These are phyloP conservation scores for Tychaedon coryphoeus DNA, from an alignment of 2,113 vertebrate species.

Conservation along the genomic window DNA sequence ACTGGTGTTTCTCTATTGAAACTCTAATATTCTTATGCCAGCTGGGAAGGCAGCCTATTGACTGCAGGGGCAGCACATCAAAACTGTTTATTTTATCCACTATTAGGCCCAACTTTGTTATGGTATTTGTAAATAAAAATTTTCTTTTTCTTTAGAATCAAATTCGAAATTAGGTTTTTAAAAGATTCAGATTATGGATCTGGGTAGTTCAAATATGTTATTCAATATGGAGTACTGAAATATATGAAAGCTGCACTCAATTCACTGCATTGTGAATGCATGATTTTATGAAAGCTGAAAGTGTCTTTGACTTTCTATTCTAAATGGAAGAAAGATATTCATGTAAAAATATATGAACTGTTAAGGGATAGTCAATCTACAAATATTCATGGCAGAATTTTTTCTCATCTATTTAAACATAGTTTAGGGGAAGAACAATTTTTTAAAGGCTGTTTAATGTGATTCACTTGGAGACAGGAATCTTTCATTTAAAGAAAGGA, in stretches of 20 bases:
- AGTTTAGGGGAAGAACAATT: slow-evolving; percentile 11
- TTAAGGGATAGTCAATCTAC: slow-evolving; percentile 12
- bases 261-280: neutral
- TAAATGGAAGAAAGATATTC: slow-evolving; percentile 16
- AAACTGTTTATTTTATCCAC: neutral
- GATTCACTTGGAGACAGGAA: slow-evolving; percentile 2
- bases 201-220: neutral
- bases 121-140: neutral
- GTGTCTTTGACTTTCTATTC: slow-evolving; percentile 9
- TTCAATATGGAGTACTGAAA: neutral
- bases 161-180: neutral
- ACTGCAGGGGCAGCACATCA: neutral
- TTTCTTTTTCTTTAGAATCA: neutral
- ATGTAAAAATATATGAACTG: slow-evolving; percentile 18
- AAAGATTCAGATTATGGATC: neutral
- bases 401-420: slow-evolving; percentile 1
- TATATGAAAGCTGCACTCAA: neutral
- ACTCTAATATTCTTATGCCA: neutral
- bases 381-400: neutral
- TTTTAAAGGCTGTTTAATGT: slow-evolving; percentile 2
- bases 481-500: slow-evolving; percentile 12
- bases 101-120: neutral
- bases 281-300: slow-evolving; percentile 19
- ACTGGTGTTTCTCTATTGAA: neutral
- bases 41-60: neutral